A percentile compares a stretch with the other conserved stretches of the same genome.
Conservation (phyloP, 2,888 invertebrate species). For the Megaustenia siamemsis region DNA sequence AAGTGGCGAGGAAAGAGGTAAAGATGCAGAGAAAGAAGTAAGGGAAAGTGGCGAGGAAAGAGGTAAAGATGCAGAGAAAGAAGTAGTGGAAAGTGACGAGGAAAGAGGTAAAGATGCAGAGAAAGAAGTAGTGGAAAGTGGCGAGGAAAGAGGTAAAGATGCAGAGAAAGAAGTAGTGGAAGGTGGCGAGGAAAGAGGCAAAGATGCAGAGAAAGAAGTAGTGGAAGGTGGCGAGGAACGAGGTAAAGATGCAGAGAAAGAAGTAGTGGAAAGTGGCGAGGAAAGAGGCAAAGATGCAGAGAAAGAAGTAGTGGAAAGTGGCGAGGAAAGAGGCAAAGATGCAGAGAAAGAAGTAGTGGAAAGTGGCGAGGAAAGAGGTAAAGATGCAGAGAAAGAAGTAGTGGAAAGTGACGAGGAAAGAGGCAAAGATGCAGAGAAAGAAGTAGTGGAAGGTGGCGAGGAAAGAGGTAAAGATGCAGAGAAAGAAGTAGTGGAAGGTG, state of each 20-base stretch:
- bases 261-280: background rate
- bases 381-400: background rate
- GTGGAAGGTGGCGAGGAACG: no score
- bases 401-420: background rate
- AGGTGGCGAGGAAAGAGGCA: background rate
- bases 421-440: background rate
- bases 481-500: background rate
- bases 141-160: slow-evolving; percentile 21
- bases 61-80: background rate
- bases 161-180: background rate
- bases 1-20: background rate
- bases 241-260: background rate
- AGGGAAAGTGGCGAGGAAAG: background rate
- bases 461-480: background rate
- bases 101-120: background rate
- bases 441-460: background rate
- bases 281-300: background rate
- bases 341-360: background rate
- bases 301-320: background rate
- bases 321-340: background rate
- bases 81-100: background rate
- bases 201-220: background rate
- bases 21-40: background rate
- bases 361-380: no score
- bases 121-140: background rate